Base-by-base conservation (phyloP, 2,888 invertebrate species). In the Endomychus coccineus region DNA sequence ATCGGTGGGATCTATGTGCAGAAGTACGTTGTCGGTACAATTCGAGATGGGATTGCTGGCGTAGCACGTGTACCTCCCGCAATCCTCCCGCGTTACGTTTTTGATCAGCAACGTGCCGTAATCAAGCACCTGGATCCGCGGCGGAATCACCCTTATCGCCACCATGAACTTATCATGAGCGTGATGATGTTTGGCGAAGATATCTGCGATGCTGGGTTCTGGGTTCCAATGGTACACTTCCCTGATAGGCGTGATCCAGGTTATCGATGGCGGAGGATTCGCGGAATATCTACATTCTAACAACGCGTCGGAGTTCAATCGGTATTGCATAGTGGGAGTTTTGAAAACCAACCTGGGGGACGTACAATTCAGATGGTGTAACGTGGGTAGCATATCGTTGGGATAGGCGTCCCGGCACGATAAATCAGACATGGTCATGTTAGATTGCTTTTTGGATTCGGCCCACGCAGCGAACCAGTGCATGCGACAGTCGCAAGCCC, bases 31-130 rank as follows among this genome's bases (percentile, higher is more conserved):
- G 27, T 78, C 75, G 2, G 89, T 83, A 16, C 75, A 70, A 61
- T 89, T 90, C 34, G 83, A 84, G 45, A 84, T 73, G 10, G 87
- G 80, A 68, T 92, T 92, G 53, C 82, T 77, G 24, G 87, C 91
- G 58, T 81, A 80, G 61, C 94, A 95, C 42, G 78, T 75, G 68
- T 94, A 95, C 16, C 77, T 69, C 34, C 92, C 92, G 51, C 84
- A 83, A 67, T 91, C 90, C 56, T 80, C 78, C 48, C 85, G 75
- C 23, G 80, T 77, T 39, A 85, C 73, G 39, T 59, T 58, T 34
- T 53, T 53, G 9, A 59, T 50, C 49, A 54, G 48, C 12, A 78
- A 43, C 2, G 55, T 59, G 4, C 59, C 59, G 38, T 59, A 58
- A 39, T 55, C 68, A 83, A 80, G 37, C 80, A 79, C 58, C 79